Conservation (phyloP, 2,888 invertebrate species). For the Parasteatoda lunata region DNA sequence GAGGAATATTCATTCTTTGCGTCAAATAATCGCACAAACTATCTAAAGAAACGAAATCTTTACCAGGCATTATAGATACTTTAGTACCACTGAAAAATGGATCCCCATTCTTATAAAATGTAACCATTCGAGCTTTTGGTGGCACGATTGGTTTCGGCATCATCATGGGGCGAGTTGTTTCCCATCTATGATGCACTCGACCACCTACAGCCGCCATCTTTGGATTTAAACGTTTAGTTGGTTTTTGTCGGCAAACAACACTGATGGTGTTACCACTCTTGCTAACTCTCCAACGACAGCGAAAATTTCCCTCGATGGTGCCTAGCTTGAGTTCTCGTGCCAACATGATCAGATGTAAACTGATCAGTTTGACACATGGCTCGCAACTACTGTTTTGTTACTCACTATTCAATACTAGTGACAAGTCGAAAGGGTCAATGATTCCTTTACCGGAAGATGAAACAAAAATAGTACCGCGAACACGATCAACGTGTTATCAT, state of each 20-base stretch:
- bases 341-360: conserved; percentile 45
- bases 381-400: conserved; percentile 29
- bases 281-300: conserved; percentile 66
- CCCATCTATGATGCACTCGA: conserved; percentile 57
- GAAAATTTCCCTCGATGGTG: conserved; percentile 64
- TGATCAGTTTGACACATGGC: conserved; percentile 52
- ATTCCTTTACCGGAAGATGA: conserved; percentile 32
- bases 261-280: conserved; percentile 62
- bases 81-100: conserved; percentile 93
- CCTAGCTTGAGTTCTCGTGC: conserved; percentile 59
- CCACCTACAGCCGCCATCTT: conserved; percentile 65
- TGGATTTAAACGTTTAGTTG: conserved; percentile 36
- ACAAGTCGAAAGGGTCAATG: conserved; percentile 49
- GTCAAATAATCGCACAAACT: conserved; percentile 90
- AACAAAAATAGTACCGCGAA: conserved; percentile 6
- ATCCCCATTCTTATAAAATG: conserved; percentile 95
- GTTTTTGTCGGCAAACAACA: conserved; percentile 56
- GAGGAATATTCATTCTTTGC: conserved; percentile 87
- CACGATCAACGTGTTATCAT: not conserved
- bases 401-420: conserved; percentile 38
- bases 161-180: conserved; percentile 54
- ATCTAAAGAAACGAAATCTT: conserved; percentile 90
- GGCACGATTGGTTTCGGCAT: conserved; percentile 63
- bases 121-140: conserved; percentile 79
- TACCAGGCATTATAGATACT: conserved; percentile 89